Evolutionary conservation across 2,888 invertebrate genomes (phyloP), one percentile per base, ranked within the genome.

Genomic region (Coenonympha arcania): DNA sequence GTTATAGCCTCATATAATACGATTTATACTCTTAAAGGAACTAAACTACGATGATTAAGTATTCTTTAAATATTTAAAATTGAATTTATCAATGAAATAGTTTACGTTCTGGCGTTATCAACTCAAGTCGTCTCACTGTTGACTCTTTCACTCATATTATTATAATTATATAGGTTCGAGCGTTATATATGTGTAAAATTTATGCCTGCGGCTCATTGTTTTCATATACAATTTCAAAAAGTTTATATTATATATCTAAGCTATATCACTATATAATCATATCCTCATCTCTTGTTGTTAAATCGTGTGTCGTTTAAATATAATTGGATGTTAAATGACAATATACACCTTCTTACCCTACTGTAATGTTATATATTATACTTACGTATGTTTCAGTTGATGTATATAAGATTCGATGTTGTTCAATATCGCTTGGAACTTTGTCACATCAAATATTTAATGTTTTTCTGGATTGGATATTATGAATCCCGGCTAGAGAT

Each of bases 271-370:
- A 57, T 60, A 66, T 57, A 71, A 64, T 79, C 82, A 84, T 82
- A 82, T 81, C 79, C 73, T 76, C 80, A 79, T 78, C 39, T 67
- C 74, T 79, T 73, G 79, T 79, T 75, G 77, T 82, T 79, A 76
- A 70, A 64, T 74, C 73, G 75, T 79, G 76, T 78, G 73, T 73
- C 71, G 69, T 77, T 69, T 76, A 69, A 64, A 63, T 73, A 65
- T 69, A 71, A 71, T 66, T 73, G 61, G 76, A 78, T 81, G 76
- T 80, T 80, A 78, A 73, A 73, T 72, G 84, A 84, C 82, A 83
- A 84, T 84, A 83, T 83, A 76, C 51, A 77, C 77, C 78, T 80
- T 73, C 68, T 73, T 56, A 50, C 60, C 68, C 70, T 68, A 54
- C 33, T 44, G 42, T 53, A 47, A 50, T 49, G 45, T 68, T 65